These are phyloP conservation scores for Antedon mediterranea DNA, from an alignment of 53 echinoderm and acorn worm genomes.

Conservation along the genomic window DNA sequence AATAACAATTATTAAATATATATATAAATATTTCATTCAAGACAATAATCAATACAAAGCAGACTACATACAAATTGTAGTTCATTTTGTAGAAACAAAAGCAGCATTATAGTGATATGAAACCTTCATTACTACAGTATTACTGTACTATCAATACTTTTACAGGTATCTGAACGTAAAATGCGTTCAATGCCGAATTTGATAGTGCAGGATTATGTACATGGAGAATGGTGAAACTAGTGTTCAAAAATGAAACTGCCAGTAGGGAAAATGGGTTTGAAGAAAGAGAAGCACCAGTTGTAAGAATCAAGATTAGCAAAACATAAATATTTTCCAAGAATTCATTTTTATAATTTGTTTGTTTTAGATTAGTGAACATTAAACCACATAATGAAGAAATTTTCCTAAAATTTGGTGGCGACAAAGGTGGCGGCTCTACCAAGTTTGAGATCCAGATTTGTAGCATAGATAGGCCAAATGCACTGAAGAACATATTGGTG, in stretches of 20 bases:
- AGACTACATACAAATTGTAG: too few relatives aligned
- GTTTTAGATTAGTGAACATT: background rate
- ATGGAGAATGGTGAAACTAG: constrained; percentile 6
- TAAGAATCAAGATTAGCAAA: background rate
- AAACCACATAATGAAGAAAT: background rate
- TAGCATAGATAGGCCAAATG: constrained; percentile 6
- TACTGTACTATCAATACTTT: too few relatives aligned
- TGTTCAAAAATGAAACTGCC: background rate
- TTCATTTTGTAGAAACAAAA: too few relatives aligned
- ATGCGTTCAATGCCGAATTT: constrained; percentile 3
- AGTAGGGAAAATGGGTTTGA: constrained; percentile 1
- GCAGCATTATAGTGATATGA: too few relatives aligned
- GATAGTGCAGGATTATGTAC: constrained; percentile 5
- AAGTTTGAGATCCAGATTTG: constrained; percentile 14
- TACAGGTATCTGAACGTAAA: background rate
- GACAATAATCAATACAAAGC: background rate
- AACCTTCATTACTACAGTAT: too few relatives aligned
- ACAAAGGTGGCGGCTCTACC: constrained; percentile 14
- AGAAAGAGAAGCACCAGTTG: background rate
- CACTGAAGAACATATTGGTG: constrained; percentile 3
- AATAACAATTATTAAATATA: too few relatives aligned
- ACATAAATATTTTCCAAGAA: too few relatives aligned
- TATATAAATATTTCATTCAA: too few relatives aligned
- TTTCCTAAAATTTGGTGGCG: constrained; percentile 15
- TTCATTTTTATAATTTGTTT: too few relatives aligned